Conservation (phyloP, 2,888 invertebrate genomes). For the Watsonalla cultraria region DNA sequence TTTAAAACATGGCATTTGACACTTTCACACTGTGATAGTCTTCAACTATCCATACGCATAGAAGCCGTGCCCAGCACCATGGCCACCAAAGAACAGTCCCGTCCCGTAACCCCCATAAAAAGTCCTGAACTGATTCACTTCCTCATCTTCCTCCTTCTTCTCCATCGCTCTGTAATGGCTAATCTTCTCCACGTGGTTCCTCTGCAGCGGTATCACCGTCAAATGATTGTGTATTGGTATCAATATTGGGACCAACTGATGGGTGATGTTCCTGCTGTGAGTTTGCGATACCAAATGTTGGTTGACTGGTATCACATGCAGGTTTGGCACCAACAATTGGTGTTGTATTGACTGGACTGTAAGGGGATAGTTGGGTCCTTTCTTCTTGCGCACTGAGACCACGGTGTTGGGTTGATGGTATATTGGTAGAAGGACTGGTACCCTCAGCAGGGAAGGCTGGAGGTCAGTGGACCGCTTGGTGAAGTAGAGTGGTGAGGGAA, state of each 20-base stretch:
- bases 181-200: constrained; percentile 29
- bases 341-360: constrained; percentile 9
- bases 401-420: background rate
- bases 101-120: constrained; percentile 63
- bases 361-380: background rate
- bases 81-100: constrained; percentile 60
- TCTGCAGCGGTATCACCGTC: constrained; percentile 59
- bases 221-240: constrained; percentile 48
- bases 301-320: constrained; percentile 27
- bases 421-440: background rate
- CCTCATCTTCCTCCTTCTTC: constrained; percentile 38
- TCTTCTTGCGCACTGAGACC: background rate
- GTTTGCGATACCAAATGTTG: constrained; percentile 39
- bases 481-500: background rate
- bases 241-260: constrained; percentile 34
- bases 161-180: constrained; percentile 36
- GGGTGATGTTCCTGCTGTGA: constrained; percentile 30
- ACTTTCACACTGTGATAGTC: background rate
- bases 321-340: constrained; percentile 33
- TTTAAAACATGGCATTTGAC: too few relatives aligned
- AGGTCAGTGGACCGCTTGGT: background rate
- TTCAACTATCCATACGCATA: constrained; percentile 50
- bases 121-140: constrained; percentile 46
- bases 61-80: constrained; percentile 66
- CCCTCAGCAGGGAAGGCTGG: background rate